A percentile compares a stretch with the other conserved stretches of the same genome.
Evolutionary conservation across 2,888 invertebrate species (phyloP).

Genomic region (Thumatha senex): DNA sequence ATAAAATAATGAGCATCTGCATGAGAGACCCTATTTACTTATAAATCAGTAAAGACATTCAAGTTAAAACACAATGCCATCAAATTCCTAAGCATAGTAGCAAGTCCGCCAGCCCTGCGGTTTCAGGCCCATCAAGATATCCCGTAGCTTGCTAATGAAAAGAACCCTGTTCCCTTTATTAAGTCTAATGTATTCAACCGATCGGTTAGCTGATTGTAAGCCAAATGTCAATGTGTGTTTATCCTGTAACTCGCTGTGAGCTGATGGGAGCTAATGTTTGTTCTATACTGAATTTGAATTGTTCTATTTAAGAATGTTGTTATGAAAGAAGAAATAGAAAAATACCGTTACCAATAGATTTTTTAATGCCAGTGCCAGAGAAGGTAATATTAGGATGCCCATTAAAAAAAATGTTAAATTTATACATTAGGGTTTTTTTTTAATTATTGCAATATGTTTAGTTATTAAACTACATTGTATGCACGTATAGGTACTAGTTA

Average conservation of each 20-base stretch:
- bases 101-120: conserved; percentile 25
- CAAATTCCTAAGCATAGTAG: conserved; percentile 1
- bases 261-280: conserved; percentile 32
- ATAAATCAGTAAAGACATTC: not conserved
- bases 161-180: conserved; percentile 77
- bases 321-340: no score
- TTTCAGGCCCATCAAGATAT: conserved; percentile 68
- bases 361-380: no score
- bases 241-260: conserved; percentile 32
- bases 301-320: not conserved
- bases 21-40: no score
- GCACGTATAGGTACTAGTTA: no score
- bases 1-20: no score
- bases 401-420: no score
- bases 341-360: no score
- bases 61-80: not conserved
- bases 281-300: not conserved
- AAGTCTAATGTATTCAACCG: conserved; percentile 78
- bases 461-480: no score
- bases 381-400: no score
- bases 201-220: conserved; percentile 64
- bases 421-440: no score
- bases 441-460: no score
- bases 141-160: conserved; percentile 71
- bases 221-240: conserved; percentile 67